Evolutionary conservation across 2,888 invertebrate species (phyloP).

Genomic region (Drosophila nr. fundita): DNA sequence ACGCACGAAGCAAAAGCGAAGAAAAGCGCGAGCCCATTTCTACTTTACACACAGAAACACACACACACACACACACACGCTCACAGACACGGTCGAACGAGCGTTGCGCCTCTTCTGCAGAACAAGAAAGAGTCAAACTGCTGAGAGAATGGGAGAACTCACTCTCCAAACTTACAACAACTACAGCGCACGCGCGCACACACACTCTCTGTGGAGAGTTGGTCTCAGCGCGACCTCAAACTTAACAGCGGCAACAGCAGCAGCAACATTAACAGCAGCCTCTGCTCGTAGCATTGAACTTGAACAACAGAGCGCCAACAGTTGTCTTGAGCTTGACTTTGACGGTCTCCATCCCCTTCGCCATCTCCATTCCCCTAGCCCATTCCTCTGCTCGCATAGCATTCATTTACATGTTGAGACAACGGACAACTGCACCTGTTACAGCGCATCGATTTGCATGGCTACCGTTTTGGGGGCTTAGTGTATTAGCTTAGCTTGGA

Average conservation of each 20-base stretch:
- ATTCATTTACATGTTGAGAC: constrained; percentile 34
- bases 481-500: constrained; percentile 20
- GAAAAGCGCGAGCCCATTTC: constrained; percentile 76
- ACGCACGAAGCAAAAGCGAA: constrained; percentile 60
- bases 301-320: constrained; percentile 59
- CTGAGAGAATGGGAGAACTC: constrained; percentile 51
- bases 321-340: constrained; percentile 17
- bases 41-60: constrained; percentile 53
- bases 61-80: constrained; percentile 12
- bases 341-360: neutral
- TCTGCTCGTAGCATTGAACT: constrained; percentile 68
- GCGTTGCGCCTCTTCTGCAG: constrained; percentile 50
- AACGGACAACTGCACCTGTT: constrained; percentile 75
- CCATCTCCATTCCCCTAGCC: too few species aligned
- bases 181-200: constrained; percentile 34
- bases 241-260: constrained; percentile 42
- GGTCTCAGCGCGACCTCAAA: constrained; percentile 27
- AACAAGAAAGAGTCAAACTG: constrained; percentile 52
- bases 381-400: neutral
- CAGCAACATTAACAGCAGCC: constrained; percentile 48
- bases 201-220: constrained; percentile 53
- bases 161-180: constrained; percentile 63
- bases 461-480: constrained; percentile 51
- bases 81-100: constrained; percentile 51
- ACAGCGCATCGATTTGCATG: constrained; percentile 63